These are phyloP conservation scores for Rhipidura dahli DNA, from an alignment of 2,113 vertebrate species.

Conservation along the genomic window DNA sequence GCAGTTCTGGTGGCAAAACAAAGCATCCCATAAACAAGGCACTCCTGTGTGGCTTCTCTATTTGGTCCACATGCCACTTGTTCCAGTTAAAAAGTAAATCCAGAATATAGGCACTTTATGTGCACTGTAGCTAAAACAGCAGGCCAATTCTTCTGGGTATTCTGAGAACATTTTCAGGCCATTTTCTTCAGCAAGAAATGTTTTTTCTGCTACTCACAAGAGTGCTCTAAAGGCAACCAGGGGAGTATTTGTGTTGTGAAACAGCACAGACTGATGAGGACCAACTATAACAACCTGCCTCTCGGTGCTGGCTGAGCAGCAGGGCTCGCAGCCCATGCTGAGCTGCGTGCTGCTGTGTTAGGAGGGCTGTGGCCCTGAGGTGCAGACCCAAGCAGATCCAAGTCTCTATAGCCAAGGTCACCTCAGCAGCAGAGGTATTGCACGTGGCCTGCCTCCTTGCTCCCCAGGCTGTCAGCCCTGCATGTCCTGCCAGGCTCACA, in stretches of 20 bases:
- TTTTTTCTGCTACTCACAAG: neutral
- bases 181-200: neutral
- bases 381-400: neutral
- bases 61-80: fast-evolving
- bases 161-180: neutral
- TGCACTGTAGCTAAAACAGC: neutral
- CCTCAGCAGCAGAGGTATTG: neutral
- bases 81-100: neutral
- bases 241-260: neutral
- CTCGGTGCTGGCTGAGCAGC: fast-evolving
- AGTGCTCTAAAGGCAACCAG: neutral
- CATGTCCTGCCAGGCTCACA: fast-evolving
- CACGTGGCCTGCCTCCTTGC: fast-evolving
- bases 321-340: fast-evolving
- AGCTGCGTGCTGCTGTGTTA: fast-evolving
- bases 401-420: fast-evolving
- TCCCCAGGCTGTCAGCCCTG: neutral
- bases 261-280: neutral
- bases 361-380: neutral
- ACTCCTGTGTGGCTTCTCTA: neutral
- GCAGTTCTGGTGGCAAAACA: neutral
- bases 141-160: neutral
- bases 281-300: neutral
- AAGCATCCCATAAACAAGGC: neutral
- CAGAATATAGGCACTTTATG: neutral